These are phyloP conservation scores for Acanthochromis polyacanthus DNA, from an alignment of 2,113 vertebrate species.

Conservation along the genomic window DNA sequence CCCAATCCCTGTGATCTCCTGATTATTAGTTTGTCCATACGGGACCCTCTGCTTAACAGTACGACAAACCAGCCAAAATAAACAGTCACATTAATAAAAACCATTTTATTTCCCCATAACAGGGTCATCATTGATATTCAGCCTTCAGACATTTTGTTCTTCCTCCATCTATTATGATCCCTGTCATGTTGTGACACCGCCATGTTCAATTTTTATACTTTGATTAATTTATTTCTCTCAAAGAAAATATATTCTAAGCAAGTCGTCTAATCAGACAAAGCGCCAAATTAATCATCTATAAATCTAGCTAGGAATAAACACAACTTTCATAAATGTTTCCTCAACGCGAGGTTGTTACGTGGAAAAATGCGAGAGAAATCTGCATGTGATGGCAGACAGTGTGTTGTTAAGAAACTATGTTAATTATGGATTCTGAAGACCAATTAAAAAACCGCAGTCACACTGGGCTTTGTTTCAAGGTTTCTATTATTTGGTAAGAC, in stretches of 20 bases:
- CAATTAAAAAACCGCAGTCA: constrained; percentile 80
- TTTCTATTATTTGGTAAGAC: constrained; percentile 80
- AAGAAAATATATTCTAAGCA: neutral
- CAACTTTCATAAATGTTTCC: constrained; percentile 55
- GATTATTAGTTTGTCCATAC: constrained; percentile 53
- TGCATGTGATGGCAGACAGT: constrained; percentile 64
- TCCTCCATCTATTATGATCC: neutral
- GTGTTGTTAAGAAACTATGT: constrained; percentile 59
- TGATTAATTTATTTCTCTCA: constrained; percentile 35
- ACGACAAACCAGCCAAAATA: constrained; percentile 34
- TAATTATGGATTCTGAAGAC: constrained; percentile 81
- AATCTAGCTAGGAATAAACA: constrained; percentile 25
- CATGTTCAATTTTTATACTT: constrained; percentile 13
- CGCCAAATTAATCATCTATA: constrained; percentile 29
- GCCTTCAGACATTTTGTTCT: constrained; percentile 14
- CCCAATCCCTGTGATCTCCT: constrained; percentile 69
- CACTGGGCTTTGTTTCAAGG: constrained; percentile 76
- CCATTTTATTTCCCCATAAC: constrained; percentile 4
- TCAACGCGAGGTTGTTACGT: constrained; percentile 39
- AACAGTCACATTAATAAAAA: constrained; percentile 52
- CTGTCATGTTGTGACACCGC: neutral
- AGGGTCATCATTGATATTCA: constrained; percentile 15
- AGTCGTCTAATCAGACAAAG: constrained; percentile 39
- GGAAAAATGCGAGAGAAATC: constrained; percentile 65
- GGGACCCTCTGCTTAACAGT: constrained; percentile 31